Evolutionary conservation across 2,113 vertebrate genomes (phyloP), one percentile per base, ranked within the genome.

Genomic region (Myocastor coypus): DNA sequence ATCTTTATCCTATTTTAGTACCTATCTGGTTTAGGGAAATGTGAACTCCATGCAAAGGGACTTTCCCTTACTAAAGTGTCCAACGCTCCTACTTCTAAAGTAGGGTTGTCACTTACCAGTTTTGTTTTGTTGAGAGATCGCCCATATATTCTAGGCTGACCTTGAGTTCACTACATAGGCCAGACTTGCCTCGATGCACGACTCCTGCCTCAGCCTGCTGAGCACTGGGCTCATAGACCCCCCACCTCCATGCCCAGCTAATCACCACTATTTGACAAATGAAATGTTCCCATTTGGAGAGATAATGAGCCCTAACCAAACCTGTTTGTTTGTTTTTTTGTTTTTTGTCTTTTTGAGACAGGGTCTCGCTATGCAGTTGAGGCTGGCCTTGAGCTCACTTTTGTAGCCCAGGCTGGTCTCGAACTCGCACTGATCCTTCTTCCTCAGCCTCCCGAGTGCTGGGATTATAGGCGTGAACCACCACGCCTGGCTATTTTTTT

Each of bases 1-100:
- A 61, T 85, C 92, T 46, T 77, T 71, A 89, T 52, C 68, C 57
- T 26, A 61, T 77, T 91, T 92, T 30, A 80, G 83, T 64, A n/a
- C 57, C 57, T 69, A 28, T 75, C 66, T 82, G 71, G 20, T 52
- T 28, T 32, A 61, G 4, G 69, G 71, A 91, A 87, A 69, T 40
- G 19, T 50, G 28, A 82, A 52, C 78, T 94, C 78, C 83, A 28
- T 12, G 37, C 82, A 34, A 59, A 78, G 7, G 64, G 50, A 16
- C 20, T 77, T 88, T 69, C 10, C 52, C 55, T 40, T 71, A 34
- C 73, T 30, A 30, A n/a, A 16, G 22, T 32, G 16, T 40, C 20
- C 20, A 61, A 19, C 17, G 34, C 66, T 69, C 66, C 78, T 12
- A 7, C 28, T 87, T 26, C 73, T 57, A 69, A 66, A 77, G 61